These are phyloP conservation scores for Balearica regulorum DNA, from an alignment of 2,797 vertebrate genomes.

Conservation along the genomic window DNA sequence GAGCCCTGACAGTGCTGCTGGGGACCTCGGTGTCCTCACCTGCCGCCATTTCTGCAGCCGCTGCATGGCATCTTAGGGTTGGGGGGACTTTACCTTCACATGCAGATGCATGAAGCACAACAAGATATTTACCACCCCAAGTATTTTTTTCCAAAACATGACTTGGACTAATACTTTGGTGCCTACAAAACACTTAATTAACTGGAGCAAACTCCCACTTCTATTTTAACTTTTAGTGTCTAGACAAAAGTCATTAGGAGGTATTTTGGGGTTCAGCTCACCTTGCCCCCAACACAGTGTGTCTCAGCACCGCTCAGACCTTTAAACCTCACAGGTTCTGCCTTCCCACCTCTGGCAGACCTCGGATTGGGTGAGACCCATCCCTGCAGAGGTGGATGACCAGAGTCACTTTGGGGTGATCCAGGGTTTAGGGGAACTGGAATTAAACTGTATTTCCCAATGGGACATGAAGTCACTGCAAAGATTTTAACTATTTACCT, in stretches of 20 bases:
- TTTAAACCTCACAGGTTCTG: neutral
- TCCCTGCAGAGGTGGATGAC: fast-evolving
- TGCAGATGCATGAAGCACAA: neutral
- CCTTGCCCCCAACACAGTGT: fast-evolving
- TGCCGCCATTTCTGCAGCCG: neutral
- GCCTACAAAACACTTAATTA: neutral
- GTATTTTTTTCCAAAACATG: neutral
- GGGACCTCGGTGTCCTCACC: neutral
- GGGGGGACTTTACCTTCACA: neutral
- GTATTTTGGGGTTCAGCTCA: neutral
- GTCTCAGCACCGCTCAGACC: neutral
- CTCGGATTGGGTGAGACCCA: neutral
- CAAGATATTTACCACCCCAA: neutral
- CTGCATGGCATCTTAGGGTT: fast-evolving
- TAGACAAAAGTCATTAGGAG: neutral
- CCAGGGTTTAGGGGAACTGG: neutral
- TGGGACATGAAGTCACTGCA: neutral
- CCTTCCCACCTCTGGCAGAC: neutral
- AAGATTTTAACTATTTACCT: neutral
- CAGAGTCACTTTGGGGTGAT: fast-evolving
- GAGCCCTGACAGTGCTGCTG: neutral
- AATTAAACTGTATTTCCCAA: neutral
- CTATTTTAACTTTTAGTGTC: neutral
- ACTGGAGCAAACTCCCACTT: neutral
- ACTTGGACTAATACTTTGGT: neutral